phyloP scores from a whole-genome alignment of 2,888 invertebrate genomes.

The Acheta domesticus region DNA sequence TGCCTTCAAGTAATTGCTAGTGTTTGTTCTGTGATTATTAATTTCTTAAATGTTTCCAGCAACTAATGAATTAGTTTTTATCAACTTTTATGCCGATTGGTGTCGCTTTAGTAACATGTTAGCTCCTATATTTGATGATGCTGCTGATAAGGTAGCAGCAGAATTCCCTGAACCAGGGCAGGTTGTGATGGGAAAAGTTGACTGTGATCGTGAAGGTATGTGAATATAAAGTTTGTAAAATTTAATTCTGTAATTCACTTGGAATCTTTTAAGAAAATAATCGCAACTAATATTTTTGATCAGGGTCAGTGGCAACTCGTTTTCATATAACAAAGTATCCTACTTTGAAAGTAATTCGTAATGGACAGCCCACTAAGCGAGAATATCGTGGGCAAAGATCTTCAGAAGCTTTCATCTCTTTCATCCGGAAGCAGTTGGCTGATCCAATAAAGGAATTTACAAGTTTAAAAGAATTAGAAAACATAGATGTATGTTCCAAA shows the following conservation, averaged over 20 bases:
- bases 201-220: slow-evolving; percentile 88
- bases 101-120: slow-evolving; percentile 97
- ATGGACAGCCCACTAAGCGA: slow-evolving; percentile 83
- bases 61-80: slow-evolving; percentile 92
- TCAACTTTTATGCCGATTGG: slow-evolving; percentile 99
- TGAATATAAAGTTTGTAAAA: slow-evolving; percentile 31
- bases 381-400: slow-evolving; percentile 89
- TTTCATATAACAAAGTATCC: slow-evolving; percentile 99
- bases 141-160: slow-evolving; percentile 78
- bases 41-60: slow-evolving; percentile 59
- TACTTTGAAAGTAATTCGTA: slow-evolving; percentile 89
- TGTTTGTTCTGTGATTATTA: background rate
- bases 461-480: slow-evolving; percentile 66
- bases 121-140: slow-evolving; percentile 94
- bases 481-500: slow-evolving; percentile 58
- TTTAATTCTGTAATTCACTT: background rate
- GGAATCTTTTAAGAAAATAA: background rate
- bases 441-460: slow-evolving; percentile 79
- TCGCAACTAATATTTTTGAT: background rate
- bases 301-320: slow-evolving; percentile 73
- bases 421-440: slow-evolving; percentile 82
- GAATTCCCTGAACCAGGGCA: slow-evolving; percentile 72
- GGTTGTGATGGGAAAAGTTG: slow-evolving; percentile 93
- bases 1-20: too few species aligned
- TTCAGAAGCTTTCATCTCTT: slow-evolving; percentile 83